Evolutionary conservation across 1,140 invertebrate species (phyloP).

Genomic region (Drosophila ohnishii): DNA sequence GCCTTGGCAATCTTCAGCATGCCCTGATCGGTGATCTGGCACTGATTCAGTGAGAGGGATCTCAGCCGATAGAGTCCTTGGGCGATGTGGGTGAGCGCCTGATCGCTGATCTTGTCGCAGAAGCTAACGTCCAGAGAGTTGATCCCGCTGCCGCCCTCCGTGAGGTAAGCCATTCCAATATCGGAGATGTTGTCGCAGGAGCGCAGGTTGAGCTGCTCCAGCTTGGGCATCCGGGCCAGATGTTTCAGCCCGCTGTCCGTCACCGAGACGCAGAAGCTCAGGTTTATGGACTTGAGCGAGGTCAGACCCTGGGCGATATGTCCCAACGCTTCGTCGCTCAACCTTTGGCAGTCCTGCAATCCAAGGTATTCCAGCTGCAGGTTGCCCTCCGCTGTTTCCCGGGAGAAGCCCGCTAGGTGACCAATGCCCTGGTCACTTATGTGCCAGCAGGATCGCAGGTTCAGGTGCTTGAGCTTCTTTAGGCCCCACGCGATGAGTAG

Average conservation of each 20-base stretch:
- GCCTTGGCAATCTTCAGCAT: conserved; percentile 91
- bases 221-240: conserved; percentile 91
- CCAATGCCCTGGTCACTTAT: conserved; percentile 95
- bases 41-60: conserved; percentile 94
- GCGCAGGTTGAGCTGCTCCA: conserved; percentile 94
- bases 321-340: conserved; percentile 94
- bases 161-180: conserved; percentile 94
- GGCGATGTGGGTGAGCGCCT: conserved; percentile 93
- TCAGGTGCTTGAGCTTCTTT: conserved; percentile 91
- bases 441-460: conserved; percentile 95
- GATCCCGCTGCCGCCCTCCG: conserved; percentile 91
- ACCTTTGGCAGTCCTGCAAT: conserved; percentile 96
- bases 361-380: conserved; percentile 91
- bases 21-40: conserved; percentile 96
- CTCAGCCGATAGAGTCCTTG: conserved; percentile 92
- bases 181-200: conserved; percentile 97
- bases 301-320: conserved; percentile 92
- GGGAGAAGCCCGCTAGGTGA: conserved; percentile 90
- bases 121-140: conserved; percentile 95
- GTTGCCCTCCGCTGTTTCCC: conserved; percentile 87
- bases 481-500: conserved; percentile 93
- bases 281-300: conserved; percentile 91
- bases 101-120: conserved; percentile 97
- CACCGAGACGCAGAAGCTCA: conserved; percentile 96
- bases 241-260: conserved; percentile 95